These are phyloP conservation scores for Tetramorium parvispinum DNA, from an alignment of 1,140 invertebrate genomes.

Conservation along the genomic window DNA sequence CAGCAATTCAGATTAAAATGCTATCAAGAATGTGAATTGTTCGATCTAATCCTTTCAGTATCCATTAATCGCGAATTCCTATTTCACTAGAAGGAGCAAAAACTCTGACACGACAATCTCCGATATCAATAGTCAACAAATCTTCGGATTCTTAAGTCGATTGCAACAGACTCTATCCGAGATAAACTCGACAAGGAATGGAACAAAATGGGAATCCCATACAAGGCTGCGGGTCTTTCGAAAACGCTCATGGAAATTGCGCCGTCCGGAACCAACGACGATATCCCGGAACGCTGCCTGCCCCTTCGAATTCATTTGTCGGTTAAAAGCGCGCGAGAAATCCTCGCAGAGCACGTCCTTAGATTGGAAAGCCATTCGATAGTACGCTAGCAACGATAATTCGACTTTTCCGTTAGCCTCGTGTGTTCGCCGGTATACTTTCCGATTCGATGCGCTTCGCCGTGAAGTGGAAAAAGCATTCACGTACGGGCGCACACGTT, in stretches of 20 bases:
- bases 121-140: constrained; percentile 1
- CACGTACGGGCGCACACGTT: constrained; percentile 13
- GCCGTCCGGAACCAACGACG: not conserved
- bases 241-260: constrained; percentile 50
- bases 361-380: constrained; percentile 71
- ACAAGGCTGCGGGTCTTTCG: constrained; percentile 30
- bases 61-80: not conserved
- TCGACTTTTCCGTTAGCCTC: constrained; percentile 69
- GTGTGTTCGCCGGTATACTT: constrained; percentile 29
- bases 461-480: constrained; percentile 56
- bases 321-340: constrained; percentile 69
- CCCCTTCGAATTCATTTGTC: constrained; percentile 70
- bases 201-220: constrained; percentile 50
- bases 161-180: not conserved
- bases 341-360: constrained; percentile 45
- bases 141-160: constrained; percentile 27
- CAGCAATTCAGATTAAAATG: not conserved
- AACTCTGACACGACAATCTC: not conserved
- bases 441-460: constrained; percentile 45
- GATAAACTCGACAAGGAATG: constrained; percentile 40
- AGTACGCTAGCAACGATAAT: constrained; percentile 60
- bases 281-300: constrained; percentile 17
- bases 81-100: not conserved
- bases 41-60: not conserved
- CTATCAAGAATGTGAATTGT: not conserved